These are phyloP conservation scores for Muscicapa striata DNA, from an alignment of 2,797 vertebrate genomes.

Conservation along the genomic window DNA sequence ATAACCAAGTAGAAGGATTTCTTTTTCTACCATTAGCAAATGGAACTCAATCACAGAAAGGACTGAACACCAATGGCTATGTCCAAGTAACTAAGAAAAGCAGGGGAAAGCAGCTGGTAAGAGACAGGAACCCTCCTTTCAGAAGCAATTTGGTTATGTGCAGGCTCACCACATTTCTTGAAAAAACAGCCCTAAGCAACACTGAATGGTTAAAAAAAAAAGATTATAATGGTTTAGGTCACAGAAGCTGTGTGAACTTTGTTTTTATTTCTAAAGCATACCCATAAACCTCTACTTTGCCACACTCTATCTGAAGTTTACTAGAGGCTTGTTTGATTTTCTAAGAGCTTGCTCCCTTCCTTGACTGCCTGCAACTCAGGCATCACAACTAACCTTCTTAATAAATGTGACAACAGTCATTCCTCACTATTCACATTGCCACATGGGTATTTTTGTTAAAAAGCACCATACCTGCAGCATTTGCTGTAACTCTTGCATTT, in stretches of 20 bases:
- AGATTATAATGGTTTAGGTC: neutral
- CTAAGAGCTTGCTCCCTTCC: neutral
- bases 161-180: neutral
- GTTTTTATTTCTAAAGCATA: neutral
- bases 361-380: neutral
- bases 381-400: neutral
- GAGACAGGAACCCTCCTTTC: neutral
- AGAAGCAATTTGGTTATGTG: neutral
- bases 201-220: neutral
- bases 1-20: neutral
- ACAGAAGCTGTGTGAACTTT: neutral
- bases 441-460: neutral
- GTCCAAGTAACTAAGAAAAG: neutral
- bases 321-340: neutral
- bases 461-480: fast-evolving
- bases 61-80: neutral
- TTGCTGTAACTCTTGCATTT: neutral
- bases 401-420: neutral
- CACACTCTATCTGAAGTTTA: neutral
- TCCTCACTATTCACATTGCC: neutral
- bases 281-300: neutral
- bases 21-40: neutral
- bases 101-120: neutral
- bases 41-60: neutral
- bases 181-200: neutral